Evolutionary conservation across 2,888 invertebrate species (phyloP), one percentile per base, ranked within the genome.

Genomic region (Caenorhabditis becei): DNA sequence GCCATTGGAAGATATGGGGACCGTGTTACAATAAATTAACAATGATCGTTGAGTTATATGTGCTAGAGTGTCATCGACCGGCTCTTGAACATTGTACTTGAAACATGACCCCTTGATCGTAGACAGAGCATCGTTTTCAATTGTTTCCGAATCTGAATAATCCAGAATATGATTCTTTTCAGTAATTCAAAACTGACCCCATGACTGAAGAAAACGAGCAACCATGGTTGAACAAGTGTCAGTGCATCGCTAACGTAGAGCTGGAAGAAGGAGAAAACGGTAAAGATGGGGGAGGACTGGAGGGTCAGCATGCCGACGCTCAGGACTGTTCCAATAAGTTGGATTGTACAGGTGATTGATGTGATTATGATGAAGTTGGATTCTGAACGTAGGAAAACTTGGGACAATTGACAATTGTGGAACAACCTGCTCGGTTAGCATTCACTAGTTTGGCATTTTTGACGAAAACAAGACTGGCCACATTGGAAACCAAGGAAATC

Each of bases 321-420:
- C 26, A 65, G 23, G 11, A 47, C 26, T 2, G 65, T 65, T 14
- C 74, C 74, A 10, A 58, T 58, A 20, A 65, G 11, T 58, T 74
- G 74, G 18, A 65, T 65, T 0, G 23, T 14, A 20, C 72, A 74
- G 3, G 74, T 74, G 26, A 74, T 65, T 1, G 47, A 65, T 0
- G 74, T 51, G 26, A 74, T 74, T 16, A 65, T 51, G 16, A 65
- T 49, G 23, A 74, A 74, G 26, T 74, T 74, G 41, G 35, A 41
- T 47, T 74, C 74, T 3, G 47, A 35, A 58, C 4, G 5, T 35
- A 1, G 2, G 1, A 4, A 16, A 2, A 2, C 2, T 49, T 28
- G 2, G 11, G 26, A 7, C 14, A 20, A 18, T 11, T 18, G 4
- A 7, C 32, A 11, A 7, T 35, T 20, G 10, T 53, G 51, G 1